Base-by-base conservation (phyloP, 2,888 invertebrate genomes). In the Stenodera caucasica region DNA sequence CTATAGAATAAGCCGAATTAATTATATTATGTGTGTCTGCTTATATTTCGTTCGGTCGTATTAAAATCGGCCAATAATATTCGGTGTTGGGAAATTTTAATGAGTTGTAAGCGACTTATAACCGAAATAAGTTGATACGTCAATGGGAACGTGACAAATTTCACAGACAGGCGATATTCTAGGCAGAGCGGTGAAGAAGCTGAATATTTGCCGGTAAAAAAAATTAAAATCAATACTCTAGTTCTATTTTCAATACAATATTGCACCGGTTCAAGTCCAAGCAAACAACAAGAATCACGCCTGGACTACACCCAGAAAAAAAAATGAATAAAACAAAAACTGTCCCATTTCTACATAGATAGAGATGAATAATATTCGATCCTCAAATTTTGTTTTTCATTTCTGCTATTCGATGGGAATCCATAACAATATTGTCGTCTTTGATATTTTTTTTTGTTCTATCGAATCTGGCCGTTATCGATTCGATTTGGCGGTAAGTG, bases 401-500 rank as follows among this genome's bases (percentile, higher is more conserved):
- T 60, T 55, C 55, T 55, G 55, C 52, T 49, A 18, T 18, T 15
- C 30, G 26, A 51, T 45, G 11, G 15, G 21, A 30, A 30, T 30
- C 6, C 8, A 30, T 7, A 30, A 30, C 6, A 7, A 30, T 8
- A 26, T 26, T 26, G 30, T 7, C 30, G 30, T 30, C 8, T 30
- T 9, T 7, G 4, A 26, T 26, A 26, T 26, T 5, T 26, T 30
- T 30, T 30, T 9, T 8, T 8, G 4, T 30, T 8, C 7, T 40
- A 9, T 40, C 40, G 51, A 30, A 32, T 45, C 49, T n/a, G 23
- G 49, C 33, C 26, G 33, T 21, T 52, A 56, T 59, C 58, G 63
- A 63, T 63, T 45, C 55, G 63, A 63, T 63, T n/a, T 55, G 33
- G 60, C 51, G 59, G 54, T 56, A 55, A 52, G 64, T 56, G 53